These are phyloP conservation scores for Champsocephalus esox DNA, from an alignment of 2,797 vertebrate species.

Conservation along the genomic window DNA sequence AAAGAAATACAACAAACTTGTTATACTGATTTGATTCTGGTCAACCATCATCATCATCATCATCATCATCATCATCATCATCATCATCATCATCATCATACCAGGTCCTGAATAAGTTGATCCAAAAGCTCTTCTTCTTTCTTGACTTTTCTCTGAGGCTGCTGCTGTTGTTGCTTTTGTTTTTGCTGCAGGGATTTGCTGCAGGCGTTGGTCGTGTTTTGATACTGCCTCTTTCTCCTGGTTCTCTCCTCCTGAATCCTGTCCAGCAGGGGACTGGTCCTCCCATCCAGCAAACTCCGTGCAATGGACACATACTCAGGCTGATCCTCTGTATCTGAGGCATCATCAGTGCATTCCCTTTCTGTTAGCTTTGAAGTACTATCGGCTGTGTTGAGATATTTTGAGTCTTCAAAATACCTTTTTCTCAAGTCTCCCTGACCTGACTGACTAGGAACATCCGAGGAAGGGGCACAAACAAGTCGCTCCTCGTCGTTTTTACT, in stretches of 20 bases:
- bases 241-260: conserved; percentile 79
- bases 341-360: not conserved
- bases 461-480: conserved; percentile 2
- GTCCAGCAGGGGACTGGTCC: conserved; percentile 81
- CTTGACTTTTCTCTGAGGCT: conserved; percentile 57
- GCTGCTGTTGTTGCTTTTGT: conserved; percentile 52
- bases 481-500: conserved; percentile 31
- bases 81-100: conserved; percentile 52
- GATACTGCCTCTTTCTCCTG: conserved; percentile 76
- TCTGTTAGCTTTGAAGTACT: conserved; percentile 5
- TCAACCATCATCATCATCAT: not conserved
- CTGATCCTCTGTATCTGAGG: conserved; percentile 53
- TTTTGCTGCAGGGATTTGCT: conserved; percentile 50
- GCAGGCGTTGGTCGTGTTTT: conserved; percentile 35
- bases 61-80: not conserved
- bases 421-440: conserved; percentile 38
- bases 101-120: conserved; percentile 86
- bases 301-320: conserved; percentile 84
- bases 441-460: conserved; percentile 1
- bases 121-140: conserved; percentile 78
- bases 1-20: not conserved
- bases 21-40: not conserved
- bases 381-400: not conserved
- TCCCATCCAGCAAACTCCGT: conserved; percentile 79
- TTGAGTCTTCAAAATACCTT: conserved; percentile 60